A percentile compares a stretch with the other conserved stretches of the same genome.
These are phyloP conservation scores for Augochlorella aurata DNA, from an alignment of 2,888 invertebrate genomes.

Conservation along the genomic window DNA sequence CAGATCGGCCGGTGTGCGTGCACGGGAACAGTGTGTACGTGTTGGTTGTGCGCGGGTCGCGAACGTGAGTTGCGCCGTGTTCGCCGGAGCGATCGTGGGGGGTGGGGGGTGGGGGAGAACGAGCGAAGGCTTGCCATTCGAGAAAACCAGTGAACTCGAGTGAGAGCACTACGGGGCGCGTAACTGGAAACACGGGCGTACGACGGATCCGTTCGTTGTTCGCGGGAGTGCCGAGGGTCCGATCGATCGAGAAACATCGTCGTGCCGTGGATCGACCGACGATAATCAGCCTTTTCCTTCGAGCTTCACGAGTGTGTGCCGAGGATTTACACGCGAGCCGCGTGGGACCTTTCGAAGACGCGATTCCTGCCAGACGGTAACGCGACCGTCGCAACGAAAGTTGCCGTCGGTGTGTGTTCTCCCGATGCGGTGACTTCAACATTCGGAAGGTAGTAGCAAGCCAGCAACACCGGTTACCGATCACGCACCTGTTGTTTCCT, in stretches of 20 bases:
- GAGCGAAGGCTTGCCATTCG: slow-evolving; percentile 66
- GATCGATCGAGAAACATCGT: slow-evolving; percentile 29
- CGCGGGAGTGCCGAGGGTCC: slow-evolving; percentile 35
- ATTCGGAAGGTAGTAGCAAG: background rate
- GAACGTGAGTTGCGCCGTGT: slow-evolving; percentile 23
- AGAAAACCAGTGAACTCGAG: slow-evolving; percentile 59
- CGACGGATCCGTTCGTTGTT: slow-evolving; percentile 33
- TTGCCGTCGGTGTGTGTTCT: background rate
- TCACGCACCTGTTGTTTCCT: slow-evolving; percentile 68
- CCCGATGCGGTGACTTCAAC: background rate
- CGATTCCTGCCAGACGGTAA: background rate
- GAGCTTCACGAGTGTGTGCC: background rate
- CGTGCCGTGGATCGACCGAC: background rate
- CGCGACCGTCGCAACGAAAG: background rate
- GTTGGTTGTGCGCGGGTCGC: slow-evolving; percentile 7
- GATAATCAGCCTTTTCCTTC: background rate
- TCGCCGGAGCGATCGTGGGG: slow-evolving; percentile 55
- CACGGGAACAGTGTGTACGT: background rate
- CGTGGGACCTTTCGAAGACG: background rate
- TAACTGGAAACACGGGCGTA: slow-evolving; percentile 24
- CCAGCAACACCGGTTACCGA: slow-evolving; percentile 49
- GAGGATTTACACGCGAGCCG: background rate
- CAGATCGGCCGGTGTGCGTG: slow-evolving; percentile 15
- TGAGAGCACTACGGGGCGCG: slow-evolving; percentile 44
- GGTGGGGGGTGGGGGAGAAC: slow-evolving; percentile 35